Base-by-base conservation (phyloP, 2,797 vertebrate genomes). In the Notoglanidium macrostoma region DNA sequence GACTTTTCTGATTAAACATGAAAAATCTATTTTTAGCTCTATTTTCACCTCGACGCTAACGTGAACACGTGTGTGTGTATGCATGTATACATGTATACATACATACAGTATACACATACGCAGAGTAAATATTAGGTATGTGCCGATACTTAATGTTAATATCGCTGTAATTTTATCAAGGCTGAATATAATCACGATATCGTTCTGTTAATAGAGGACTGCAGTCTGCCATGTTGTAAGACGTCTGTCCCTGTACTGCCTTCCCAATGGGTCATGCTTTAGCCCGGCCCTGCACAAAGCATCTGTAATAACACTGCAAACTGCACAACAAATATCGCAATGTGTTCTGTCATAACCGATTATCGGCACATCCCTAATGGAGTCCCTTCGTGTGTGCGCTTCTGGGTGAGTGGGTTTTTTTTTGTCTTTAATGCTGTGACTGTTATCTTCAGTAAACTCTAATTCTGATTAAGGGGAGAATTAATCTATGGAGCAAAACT, bases 11-110 rank as follows among this genome's bases (percentile, higher is more conserved):
- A 85, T 77, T 77, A 5, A 80, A 83, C 57, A 44, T 76, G 23
- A 92, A 92, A 89, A 73, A 96, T 98, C 96, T 98, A 98, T 98
- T 99, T 99, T 98, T 99, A 98, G 97, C 92, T 96, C 95, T 96
- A 96, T 96, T 96, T 96, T 96, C 95, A 94, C 92, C 94, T 95
- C 88, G 87, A 92, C 80, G 57, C 85, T 85, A 87, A 91, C 88
- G 91, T 90, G 90, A 88, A 90, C 68, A 6, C 81, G 92, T 89
- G 92, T 91, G 90, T 89, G 79, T 86, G 88, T 54, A 15, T 40
- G 17, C 19, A 35, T 19, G 35, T 40, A 46, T 26, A 46, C 1
- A 55, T 10, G 19, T 21, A 77, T 29, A 55, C 23, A 49, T 14
- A 74, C 21, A 40, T 35, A 40, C 19, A 35, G 51, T 7, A 46